phyloP scores from a whole-genome alignment of 2,113 vertebrate genomes.

The Coryphaenoides rupestris region DNA sequence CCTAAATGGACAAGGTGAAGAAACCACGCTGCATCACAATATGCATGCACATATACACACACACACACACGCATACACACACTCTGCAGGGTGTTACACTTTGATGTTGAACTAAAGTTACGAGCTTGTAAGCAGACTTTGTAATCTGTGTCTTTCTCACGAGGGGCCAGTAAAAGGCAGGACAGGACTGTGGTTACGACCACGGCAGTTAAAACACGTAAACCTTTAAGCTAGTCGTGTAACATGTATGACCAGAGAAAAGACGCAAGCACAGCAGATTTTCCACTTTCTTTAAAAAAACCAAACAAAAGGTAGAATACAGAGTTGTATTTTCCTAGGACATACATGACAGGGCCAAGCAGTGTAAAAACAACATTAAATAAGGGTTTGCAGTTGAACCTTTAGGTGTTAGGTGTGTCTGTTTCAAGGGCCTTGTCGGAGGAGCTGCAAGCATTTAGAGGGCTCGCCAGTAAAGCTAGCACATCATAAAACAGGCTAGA shows the following conservation, averaged over 20 bases:
- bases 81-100: background rate
- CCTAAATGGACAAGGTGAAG: no score
- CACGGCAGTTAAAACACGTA: no score
- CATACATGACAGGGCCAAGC: conserved; percentile 35
- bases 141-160: no score
- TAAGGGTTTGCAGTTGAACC: conserved; percentile 45
- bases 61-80: conserved; percentile 7
- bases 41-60: background rate
- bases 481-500: conserved; percentile 72
- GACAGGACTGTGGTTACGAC: no score
- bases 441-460: conserved; percentile 54
- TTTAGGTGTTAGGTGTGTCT: conserved; percentile 1
- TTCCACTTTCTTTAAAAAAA: no score
- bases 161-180: no score
- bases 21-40: no score
- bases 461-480: conserved; percentile 61
- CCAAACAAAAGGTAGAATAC: conserved; percentile 66
- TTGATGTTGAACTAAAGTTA: no score
- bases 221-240: no score
- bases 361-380: conserved; percentile 14
- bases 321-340: conserved; percentile 56
- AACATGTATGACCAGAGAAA: no score
- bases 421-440: conserved; percentile 26
- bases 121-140: no score
- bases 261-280: background rate